Conservation (phyloP, 2,888 invertebrate species). For the Thera obeliscata region DNA sequence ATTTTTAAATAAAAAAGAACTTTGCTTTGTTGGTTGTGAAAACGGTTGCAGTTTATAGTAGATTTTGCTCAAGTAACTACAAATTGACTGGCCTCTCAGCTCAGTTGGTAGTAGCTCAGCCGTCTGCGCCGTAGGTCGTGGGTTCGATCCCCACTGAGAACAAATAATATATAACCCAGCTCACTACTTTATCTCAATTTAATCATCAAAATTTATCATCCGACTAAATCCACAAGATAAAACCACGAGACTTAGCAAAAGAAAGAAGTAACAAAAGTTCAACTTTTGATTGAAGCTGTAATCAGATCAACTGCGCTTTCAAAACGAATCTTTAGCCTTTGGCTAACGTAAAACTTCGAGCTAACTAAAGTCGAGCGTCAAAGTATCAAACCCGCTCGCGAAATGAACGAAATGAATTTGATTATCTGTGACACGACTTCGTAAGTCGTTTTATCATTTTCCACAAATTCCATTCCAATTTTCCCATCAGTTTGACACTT, state of each 20-base stretch:
- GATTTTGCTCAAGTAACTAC: no score
- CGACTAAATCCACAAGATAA: neutral
- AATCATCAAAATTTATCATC: no score
- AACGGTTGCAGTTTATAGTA: no score
- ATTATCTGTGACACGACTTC: slow-evolving; percentile 40
- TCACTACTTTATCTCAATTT: no score
- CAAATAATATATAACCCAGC: no score
- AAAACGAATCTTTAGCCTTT: slow-evolving; percentile 23
- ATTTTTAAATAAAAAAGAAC: no score
- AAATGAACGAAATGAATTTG: slow-evolving; percentile 41
- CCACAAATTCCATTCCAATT: slow-evolving; percentile 40
- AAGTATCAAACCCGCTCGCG: slow-evolving; percentile 24
- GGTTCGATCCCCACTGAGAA: no score
- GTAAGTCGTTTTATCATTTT: slow-evolving; percentile 41
- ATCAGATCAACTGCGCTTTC: slow-evolving; percentile 27
- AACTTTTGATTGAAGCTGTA: slow-evolving; percentile 32
- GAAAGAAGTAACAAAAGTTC: slow-evolving; percentile 4
- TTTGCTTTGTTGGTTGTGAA: no score
- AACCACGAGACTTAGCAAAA: neutral
- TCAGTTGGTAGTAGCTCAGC: no score
- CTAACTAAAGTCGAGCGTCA: slow-evolving; percentile 17
- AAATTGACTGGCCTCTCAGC: no score
- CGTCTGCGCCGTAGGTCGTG: no score
- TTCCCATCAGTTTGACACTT: slow-evolving; percentile 41
- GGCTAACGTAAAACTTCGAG: slow-evolving; percentile 17